Base-by-base conservation (phyloP, 2,888 invertebrate species). In the Aleiodes testaceus region DNA sequence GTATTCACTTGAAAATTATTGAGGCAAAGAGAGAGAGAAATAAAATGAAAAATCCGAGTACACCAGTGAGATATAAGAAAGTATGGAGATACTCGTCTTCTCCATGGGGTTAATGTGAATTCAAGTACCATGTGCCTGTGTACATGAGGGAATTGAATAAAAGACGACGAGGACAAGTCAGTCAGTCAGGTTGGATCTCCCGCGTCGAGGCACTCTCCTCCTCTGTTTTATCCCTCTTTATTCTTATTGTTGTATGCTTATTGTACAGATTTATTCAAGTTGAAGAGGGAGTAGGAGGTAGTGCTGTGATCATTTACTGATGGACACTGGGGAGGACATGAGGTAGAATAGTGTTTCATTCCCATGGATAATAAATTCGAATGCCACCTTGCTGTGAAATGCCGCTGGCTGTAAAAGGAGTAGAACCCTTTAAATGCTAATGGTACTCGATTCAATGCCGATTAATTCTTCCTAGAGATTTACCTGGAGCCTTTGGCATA, bases 381-480 rank as follows among this genome's bases (percentile, higher is more conserved):
- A 72, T 74, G 71, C 70, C 72, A 55, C 69, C 73, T 76, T 59
- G 70, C 72, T 68, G 72, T 68, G 61, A 72, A 68, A 72, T 73
- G 70, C 70, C 74, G 70, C 72, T 68, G 69, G 72, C 52, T 66
- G 63, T 76, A 74, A 73, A 79, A 78, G 76, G 72, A 73, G 72
- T 72, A 74, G 72, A 73, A 73, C 75, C 76, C 75, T 81, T 78
- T 80, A 78, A 79, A 79, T 80, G 78, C 76, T 78, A 79, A 78
- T 81, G 55, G 69, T 55, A 59, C 66, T 59, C 68, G 68, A 75
- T 75, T 50, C 77, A 74, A 72, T 79, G 73, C 67, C 78, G 77
- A 79, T 80, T 78, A 77, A 79, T 77, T 73, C 72, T 50, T 63
- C 26, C 63, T 59, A 72, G 70, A 68, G 72, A 71, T 73, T 75